A percentile compares a stretch with the other conserved stretches of the same genome.
Evolutionary conservation across 2,888 invertebrate species (phyloP).

Genomic region (Zelleria hepariella): DNA sequence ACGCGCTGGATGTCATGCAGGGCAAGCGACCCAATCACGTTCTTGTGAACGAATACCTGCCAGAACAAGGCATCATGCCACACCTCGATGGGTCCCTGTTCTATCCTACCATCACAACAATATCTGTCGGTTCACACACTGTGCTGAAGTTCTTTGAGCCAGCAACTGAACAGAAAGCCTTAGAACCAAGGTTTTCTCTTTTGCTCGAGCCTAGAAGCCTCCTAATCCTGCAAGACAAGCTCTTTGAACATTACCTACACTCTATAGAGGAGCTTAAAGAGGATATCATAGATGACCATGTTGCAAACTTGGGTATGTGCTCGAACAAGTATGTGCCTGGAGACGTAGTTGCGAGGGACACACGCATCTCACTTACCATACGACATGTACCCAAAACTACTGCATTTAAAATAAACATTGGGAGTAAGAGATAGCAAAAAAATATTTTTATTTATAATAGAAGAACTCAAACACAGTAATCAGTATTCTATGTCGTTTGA

Average conservation of each 20-base stretch:
- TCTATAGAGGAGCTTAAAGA: slow-evolving; percentile 80
- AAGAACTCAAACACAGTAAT: too few species aligned
- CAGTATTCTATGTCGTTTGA: too few species aligned
- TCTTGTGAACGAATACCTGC: slow-evolving; percentile 92
- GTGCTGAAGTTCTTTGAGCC: slow-evolving; percentile 86
- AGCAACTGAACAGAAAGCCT: slow-evolving; percentile 34
- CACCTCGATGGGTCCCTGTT: slow-evolving; percentile 97
- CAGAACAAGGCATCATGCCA: slow-evolving; percentile 97
- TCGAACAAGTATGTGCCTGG: slow-evolving; percentile 67
- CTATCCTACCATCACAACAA: slow-evolving; percentile 92
- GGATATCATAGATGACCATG: slow-evolving; percentile 74
- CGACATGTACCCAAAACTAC: slow-evolving; percentile 93
- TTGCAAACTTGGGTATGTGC: slow-evolving; percentile 78
- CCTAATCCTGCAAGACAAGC: slow-evolving; percentile 83
- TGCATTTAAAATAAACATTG: slow-evolving; percentile 78
- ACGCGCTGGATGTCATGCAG: slow-evolving; percentile 77
- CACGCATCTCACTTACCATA: slow-evolving; percentile 91
- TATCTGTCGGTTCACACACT: slow-evolving; percentile 92
- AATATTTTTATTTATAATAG: too few species aligned
- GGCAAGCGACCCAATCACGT: slow-evolving; percentile 90
- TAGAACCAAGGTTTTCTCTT: slow-evolving; percentile 76
- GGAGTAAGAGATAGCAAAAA: slow-evolving; percentile 19
- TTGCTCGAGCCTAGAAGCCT: slow-evolving; percentile 91
- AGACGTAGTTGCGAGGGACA: slow-evolving; percentile 72
- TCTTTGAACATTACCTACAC: slow-evolving; percentile 90